Evolutionary conservation across 2,113 vertebrate genomes (phyloP), one percentile per base, ranked within the genome.

Genomic region (Apaloderma vittatum): DNA sequence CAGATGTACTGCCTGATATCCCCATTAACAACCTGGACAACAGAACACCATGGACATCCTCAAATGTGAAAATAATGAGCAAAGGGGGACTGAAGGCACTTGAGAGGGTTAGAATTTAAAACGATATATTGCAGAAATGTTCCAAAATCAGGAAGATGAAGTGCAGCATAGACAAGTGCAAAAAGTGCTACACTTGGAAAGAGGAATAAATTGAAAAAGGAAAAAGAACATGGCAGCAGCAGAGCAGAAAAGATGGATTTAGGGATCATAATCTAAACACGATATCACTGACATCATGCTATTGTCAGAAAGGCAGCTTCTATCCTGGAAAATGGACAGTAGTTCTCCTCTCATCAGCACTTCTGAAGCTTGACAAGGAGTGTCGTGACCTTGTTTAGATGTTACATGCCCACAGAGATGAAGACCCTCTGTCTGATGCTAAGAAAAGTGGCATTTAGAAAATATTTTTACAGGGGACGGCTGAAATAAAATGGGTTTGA

Each of bases 31-130:
- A 77, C 34, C 26, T 63, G 34, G 34, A 70, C 40, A 83, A 74
- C 3, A 7, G 46, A 78, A 93, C 59, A 40, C 15, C 49, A 75
- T 7, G 27, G 37, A 40, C 0, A 0, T 84, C 34, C 48, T 89
- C 73, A 91, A 75, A 78, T 37, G 27, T 48, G 65, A 71, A 86
- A 89, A 65, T 78, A 89, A 86, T 32, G 61, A 94, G 29, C 10
- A 80, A 71, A 70, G 2, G 4, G 37, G 19, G 37, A 26, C n/a
- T 37, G 23, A 73, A 90, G 71, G 27, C 18, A 51, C 32, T 26
- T 73, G 46, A 63, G 68, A 70, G 13, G 3, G 11, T 24, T 78
- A 65, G 61, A 86, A 93, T 72, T 84, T 77, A 43, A 94, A 83
- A 62, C 32, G 92, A 27, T 59, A 55, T 2, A 12, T n/a, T 45